Conservation (phyloP, 53 echinoderm and acorn worm genomes). For the Glandiceps talaboti region DNA sequence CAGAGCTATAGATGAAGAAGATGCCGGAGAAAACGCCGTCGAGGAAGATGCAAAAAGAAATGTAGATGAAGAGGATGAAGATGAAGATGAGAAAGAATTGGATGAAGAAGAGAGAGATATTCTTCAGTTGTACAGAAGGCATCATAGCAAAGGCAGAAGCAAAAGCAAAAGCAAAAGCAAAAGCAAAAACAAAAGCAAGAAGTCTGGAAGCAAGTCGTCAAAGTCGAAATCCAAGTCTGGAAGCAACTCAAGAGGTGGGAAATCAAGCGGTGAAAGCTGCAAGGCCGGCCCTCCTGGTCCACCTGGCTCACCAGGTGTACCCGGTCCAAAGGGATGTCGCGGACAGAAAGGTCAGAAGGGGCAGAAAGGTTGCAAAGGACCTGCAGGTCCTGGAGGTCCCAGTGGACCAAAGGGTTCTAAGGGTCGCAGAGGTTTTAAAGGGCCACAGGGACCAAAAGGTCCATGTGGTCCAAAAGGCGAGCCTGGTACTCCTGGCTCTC, state of each 20-base stretch:
- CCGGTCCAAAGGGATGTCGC: slow-evolving; percentile 9
- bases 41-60: too few relatives aligned
- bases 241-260: too few relatives aligned
- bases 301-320: too few relatives aligned
- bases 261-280: background rate
- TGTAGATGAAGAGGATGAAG: too few relatives aligned
- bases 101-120: too few relatives aligned
- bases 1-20: too few relatives aligned
- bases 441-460: slow-evolving; percentile 12
- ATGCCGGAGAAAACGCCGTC: background rate
- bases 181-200: too few relatives aligned
- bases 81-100: too few relatives aligned
- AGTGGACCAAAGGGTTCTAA: slow-evolving; percentile 2
- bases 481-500: slow-evolving; percentile 10
- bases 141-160: too few relatives aligned
- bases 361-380: slow-evolving; percentile 7
- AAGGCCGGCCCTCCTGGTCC: slow-evolving; percentile 7
- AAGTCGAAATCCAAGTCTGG: background rate
- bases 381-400: slow-evolving; percentile 1
- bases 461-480: slow-evolving; percentile 18
- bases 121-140: too few relatives aligned
- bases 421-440: slow-evolving; percentile 3
- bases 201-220: too few relatives aligned
- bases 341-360: slow-evolving; percentile 11
- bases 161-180: too few relatives aligned